Evolutionary conservation across 2,797 vertebrate species (phyloP), one percentile per base, ranked within the genome.

Genomic region (Tadarida brasiliensis): DNA sequence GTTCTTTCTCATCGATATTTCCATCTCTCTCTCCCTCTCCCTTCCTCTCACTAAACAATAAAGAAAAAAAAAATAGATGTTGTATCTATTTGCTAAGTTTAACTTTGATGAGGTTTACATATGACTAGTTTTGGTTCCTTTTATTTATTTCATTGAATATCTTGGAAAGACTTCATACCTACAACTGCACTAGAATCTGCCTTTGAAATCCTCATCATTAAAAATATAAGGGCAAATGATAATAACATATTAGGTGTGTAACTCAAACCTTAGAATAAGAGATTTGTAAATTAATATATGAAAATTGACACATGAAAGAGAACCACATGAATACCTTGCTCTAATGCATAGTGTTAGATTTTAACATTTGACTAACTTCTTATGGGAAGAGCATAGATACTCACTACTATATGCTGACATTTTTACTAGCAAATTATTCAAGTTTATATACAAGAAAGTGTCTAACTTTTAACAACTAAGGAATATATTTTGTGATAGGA

Each of bases 221-320:
- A 63, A 68, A 68, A 26, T 65, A 26, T 24, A 49, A 12, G 5
- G 33, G 39, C 67, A 47, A 90, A 70, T 51, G 51, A 28, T 57
- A 87, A 90, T 70, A 94, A 71, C 7, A 44, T 83, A 77, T 67
- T n/a, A n/a, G n/a, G 15, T 76, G 26, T 63, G 14, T 30, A 74
- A 86, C 28, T 61, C 33, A 96, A 47, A 77, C 11, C 4, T 77
- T 89, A 17, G 16, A 63, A 44, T 89, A 76, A 56, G 11, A 44
- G 11, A 90, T 82, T 39, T 82, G 0, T 14, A 86, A 82, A 77
- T 73, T 88, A 85, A 65, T 33, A 63, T 56, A 35, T 88, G 14
- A 67, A 93, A 88, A 94, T 77, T 77, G 93, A 91, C 78, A 82
- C 3, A 56, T 24, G 33, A 77, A 87, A 91, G 26, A 87, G 49